Conservation (phyloP, 2,888 invertebrate species). For the Antheraea yamamai region DNA sequence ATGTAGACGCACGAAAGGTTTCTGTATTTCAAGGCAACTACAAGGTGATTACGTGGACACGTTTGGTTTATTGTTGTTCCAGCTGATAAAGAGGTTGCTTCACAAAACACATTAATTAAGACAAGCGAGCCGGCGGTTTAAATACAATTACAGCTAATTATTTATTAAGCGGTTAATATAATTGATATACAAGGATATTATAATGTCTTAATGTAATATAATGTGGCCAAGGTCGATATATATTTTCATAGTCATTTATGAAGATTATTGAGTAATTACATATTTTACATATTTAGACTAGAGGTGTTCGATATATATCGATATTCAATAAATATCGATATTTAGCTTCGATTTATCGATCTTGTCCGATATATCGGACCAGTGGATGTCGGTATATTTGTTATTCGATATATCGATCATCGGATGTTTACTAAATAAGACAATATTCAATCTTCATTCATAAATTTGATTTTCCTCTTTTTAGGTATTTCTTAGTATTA, state of each 20-base stretch:
- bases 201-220: background rate
- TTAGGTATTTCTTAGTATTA: no score
- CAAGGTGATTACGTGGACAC: constrained; percentile 15
- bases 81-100: constrained; percentile 8
- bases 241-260: background rate
- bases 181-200: background rate
- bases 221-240: background rate
- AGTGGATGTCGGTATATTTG: no score
- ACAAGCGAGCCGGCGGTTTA: background rate
- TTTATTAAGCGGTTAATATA: background rate
- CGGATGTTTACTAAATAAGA: no score
- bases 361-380: no score
- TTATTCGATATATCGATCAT: no score
- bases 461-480: no score
- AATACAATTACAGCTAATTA: constrained; percentile 9
- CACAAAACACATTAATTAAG: background rate
- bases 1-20: constrained; percentile 18
- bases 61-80: constrained; percentile 10
- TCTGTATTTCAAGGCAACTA: constrained; percentile 17
- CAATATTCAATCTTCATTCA: no score
- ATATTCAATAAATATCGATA: no score
- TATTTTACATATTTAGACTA: background rate
- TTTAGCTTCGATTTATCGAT: no score
- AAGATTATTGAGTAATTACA: background rate
- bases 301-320: no score